Percentiles rank a stretch among this genome's conserved stretches.
Conservation (phyloP, 2,113 vertebrate genomes). For the Excalfactoria chinensis region DNA sequence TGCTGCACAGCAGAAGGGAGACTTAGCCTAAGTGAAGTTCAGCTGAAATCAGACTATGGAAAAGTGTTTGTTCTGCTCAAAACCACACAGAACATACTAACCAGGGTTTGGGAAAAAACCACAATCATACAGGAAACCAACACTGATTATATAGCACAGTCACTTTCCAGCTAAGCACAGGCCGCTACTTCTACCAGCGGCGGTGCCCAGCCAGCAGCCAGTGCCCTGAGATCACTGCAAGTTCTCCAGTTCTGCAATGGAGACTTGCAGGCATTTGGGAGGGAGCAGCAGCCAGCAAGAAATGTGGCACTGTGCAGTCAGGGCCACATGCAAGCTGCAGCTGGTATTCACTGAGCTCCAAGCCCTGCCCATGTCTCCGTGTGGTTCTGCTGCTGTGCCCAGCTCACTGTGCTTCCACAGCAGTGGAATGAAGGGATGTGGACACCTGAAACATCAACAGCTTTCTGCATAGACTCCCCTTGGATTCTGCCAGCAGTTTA, state of each 20-base stretch:
- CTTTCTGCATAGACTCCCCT: no score
- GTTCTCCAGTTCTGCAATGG: background rate
- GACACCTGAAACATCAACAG: no score
- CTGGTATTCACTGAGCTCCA: no score
- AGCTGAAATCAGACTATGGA: background rate
- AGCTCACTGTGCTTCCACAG: no score
- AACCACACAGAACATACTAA: background rate
- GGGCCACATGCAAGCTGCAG: accelerated
- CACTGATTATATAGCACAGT: background rate
- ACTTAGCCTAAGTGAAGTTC: background rate
- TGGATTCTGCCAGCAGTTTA: no score
- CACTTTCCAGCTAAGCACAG: background rate
- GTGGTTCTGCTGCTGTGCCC: no score
- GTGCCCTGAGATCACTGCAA: background rate
- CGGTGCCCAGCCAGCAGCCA: background rate
- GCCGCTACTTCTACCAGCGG: background rate
- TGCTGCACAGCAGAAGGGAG: background rate
- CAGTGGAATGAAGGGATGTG: no score
- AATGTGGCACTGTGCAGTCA: accelerated
- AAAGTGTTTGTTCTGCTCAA: background rate
- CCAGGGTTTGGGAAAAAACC: background rate
- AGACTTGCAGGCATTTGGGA: background rate
- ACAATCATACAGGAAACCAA: background rate
- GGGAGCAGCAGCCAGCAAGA: background rate
- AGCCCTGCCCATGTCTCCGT: no score